Evolutionary conservation across 2,113 vertebrate genomes (phyloP).

Genomic region (cattle (Bos taurus)): DNA sequence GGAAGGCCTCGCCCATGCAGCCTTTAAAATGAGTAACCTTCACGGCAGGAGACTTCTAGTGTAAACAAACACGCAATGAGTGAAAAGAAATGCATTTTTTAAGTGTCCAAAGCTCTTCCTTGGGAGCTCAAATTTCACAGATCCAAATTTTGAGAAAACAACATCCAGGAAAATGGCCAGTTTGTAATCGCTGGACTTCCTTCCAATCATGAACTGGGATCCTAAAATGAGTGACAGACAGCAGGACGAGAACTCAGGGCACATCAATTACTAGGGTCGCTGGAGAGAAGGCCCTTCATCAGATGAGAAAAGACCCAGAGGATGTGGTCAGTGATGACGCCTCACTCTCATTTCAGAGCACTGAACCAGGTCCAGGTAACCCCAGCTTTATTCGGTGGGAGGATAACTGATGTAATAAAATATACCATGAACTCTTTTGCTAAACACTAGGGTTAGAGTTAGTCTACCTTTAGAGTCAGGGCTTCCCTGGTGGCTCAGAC

Average conservation of each 20-base stretch:
- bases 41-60: constrained; percentile 85
- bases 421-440: rapidly evolving
- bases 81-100: not conserved
- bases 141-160: not conserved
- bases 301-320: not conserved
- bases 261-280: not conserved
- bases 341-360: not conserved
- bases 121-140: not conserved
- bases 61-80: constrained; percentile 16
- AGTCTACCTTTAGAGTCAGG: not conserved
- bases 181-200: not conserved
- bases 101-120: not conserved
- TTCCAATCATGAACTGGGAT: not conserved
- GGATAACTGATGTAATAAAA: not conserved
- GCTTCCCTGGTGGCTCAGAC: not conserved
- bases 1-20: constrained; percentile 88
- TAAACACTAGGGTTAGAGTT: not conserved
- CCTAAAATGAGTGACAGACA: not conserved
- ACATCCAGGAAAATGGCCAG: not conserved
- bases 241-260: not conserved
- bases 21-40: constrained; percentile 89
- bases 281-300: not conserved
- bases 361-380: not conserved
- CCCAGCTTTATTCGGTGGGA: not conserved
- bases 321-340: rapidly evolving